A percentile compares a stretch with the other conserved stretches of the same genome.
These are phyloP conservation scores for Chiroxiphia lanceolata DNA, from an alignment of 2,797 vertebrate species.

Conservation along the genomic window DNA sequence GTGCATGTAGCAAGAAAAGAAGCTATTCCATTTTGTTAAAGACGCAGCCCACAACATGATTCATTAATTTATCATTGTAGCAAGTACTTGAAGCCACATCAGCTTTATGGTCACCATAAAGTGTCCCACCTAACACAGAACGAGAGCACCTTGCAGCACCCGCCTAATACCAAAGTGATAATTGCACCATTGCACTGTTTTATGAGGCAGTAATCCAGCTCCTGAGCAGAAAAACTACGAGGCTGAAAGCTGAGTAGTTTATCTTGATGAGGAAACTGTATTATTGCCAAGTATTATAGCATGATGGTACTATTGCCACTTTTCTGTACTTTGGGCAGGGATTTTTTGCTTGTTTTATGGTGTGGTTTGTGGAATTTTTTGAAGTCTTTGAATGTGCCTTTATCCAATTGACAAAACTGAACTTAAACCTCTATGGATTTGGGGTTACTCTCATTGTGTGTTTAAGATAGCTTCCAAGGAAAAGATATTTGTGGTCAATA, in stretches of 20 bases:
- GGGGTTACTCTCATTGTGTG: not conserved
- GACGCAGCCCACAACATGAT: not conserved
- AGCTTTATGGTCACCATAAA: constrained; percentile 65
- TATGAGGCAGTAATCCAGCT: constrained; percentile 67
- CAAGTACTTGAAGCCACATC: constrained; percentile 55
- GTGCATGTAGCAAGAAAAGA: not conserved
- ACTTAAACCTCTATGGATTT: not conserved
- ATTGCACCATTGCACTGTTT: constrained; percentile 69
- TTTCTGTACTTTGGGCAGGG: not conserved
- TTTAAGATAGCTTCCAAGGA: not conserved
- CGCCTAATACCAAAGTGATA: constrained; percentile 58
- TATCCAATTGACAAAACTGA: not conserved
- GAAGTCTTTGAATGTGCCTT: not conserved
- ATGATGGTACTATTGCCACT: not conserved
- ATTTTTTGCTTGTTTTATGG: not conserved
- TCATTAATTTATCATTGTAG: constrained; percentile 52
- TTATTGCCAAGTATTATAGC: not conserved
- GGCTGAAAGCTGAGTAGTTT: constrained; percentile 55
- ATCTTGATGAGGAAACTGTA: constrained; percentile 21
- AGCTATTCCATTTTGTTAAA: constrained; percentile 18
- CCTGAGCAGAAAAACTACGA: constrained; percentile 64
- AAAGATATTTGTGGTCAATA: not conserved
- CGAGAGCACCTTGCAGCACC: constrained; percentile 52
- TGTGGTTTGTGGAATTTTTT: not conserved
- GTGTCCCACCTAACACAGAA: constrained; percentile 39